Percentiles rank a stretch among this genome's conserved stretches.
Conservation (phyloP, 2,113 vertebrate species). For the Pterocles orientalis region DNA sequence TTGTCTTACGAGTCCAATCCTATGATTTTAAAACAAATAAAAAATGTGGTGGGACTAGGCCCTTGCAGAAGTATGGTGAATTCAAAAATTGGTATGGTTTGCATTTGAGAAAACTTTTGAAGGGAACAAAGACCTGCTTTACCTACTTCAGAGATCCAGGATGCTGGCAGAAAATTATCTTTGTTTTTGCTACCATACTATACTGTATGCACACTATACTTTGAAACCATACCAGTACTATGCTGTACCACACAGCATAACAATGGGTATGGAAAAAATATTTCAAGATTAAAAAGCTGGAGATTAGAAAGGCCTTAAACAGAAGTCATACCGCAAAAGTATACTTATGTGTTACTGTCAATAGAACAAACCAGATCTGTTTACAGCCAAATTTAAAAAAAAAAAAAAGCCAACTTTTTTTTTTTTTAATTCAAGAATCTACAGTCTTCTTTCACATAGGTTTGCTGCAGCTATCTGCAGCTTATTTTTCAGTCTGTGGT, state of each 20-base stretch:
- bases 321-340: not conserved
- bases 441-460: not conserved
- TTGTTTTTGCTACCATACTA: not conserved
- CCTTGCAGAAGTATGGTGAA: not conserved
- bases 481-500: not conserved
- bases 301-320: not conserved
- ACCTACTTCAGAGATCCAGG: not conserved
- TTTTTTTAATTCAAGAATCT: not conserved
- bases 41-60: not conserved
- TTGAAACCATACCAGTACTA: too few relatives aligned
- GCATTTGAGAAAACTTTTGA: not conserved
- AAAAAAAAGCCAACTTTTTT: too few relatives aligned
- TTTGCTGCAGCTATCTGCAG: not conserved
- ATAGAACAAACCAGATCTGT: not conserved
- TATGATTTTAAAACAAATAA: not conserved
- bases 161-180: not conserved
- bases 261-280: not conserved
- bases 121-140: not conserved
- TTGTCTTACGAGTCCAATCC: not conserved
- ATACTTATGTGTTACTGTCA: not conserved
- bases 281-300: not conserved
- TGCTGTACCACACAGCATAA: not conserved
- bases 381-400: not conserved
- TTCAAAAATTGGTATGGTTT: not conserved
- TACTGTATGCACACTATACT: too few relatives aligned